Evolutionary conservation across 1,140 invertebrate species (phyloP).

Genomic region (Akabosia matsudoensis): DNA sequence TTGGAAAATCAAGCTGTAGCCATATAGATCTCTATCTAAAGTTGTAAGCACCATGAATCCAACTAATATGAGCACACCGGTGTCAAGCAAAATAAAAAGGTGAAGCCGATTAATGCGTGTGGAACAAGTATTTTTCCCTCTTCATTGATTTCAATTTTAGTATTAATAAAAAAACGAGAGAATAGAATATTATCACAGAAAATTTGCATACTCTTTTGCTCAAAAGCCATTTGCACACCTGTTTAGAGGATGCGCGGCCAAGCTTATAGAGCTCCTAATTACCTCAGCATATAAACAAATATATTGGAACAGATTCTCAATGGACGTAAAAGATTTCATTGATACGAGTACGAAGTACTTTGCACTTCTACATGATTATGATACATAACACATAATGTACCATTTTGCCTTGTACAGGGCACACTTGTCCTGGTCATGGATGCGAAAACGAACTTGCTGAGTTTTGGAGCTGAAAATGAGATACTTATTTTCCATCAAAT

Average conservation of each 20-base stretch:
- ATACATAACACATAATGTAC: neutral
- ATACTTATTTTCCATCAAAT: no score
- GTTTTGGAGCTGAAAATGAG: neutral
- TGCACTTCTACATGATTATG: neutral
- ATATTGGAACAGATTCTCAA: neutral
- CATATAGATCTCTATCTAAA: neutral
- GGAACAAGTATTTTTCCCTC: neutral
- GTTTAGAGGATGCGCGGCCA: neutral
- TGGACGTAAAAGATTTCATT: neutral
- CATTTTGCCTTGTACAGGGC: neutral
- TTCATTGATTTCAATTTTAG: neutral
- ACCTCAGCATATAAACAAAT: neutral
- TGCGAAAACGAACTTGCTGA: neutral
- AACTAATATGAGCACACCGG: neutral
- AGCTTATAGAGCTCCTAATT: conserved; percentile 6
- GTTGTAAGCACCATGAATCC: neutral
- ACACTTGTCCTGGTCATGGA: neutral
- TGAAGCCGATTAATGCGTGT: neutral
- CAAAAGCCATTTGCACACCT: conserved; percentile 20
- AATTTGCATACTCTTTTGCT: conserved; percentile 20
- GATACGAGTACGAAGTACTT: neutral
- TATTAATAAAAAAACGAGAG: neutral
- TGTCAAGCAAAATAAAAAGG: neutral
- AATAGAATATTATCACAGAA: neutral
- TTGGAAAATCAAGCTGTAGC: neutral